Conservation (phyloP, 2,113 vertebrate genomes). For the Platichthys flesus region DNA sequence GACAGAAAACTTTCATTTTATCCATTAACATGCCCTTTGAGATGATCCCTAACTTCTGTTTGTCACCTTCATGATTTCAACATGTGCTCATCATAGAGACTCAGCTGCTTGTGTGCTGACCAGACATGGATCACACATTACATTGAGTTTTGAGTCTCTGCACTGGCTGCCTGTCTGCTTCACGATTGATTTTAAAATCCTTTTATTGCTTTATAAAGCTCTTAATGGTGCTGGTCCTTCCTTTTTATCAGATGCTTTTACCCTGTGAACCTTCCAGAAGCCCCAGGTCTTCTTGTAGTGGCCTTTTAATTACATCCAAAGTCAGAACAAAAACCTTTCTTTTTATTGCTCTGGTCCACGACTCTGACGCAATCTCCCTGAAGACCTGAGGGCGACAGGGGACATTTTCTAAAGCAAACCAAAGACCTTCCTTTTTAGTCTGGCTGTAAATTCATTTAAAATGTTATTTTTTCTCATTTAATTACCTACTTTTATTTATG, state of each 20-base stretch:
- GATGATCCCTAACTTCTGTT: too few relatives aligned
- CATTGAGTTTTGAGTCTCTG: background rate
- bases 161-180: background rate
- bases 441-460: too few relatives aligned
- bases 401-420: background rate
- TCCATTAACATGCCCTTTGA: too few relatives aligned
- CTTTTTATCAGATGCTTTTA: slow-evolving; percentile 2
- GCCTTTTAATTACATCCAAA: slow-evolving; percentile 8
- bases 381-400: slow-evolving; percentile 3
- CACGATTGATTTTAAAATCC: slow-evolving; percentile 9
- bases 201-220: slow-evolving; percentile 8
- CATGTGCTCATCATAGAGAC: background rate
- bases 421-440: too few relatives aligned
- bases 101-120: background rate
- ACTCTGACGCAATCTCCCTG: background rate
- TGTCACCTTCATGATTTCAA: too few relatives aligned
- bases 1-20: too few relatives aligned
- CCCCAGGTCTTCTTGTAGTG: background rate
- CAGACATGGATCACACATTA: background rate
- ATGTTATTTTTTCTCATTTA: background rate
- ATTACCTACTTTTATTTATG: background rate
- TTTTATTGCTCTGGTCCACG: background rate
- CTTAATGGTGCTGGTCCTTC: background rate
- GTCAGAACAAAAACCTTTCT: background rate
- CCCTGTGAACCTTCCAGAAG: background rate